Evolutionary conservation across 2,113 vertebrate species (phyloP), one percentile per base, ranked within the genome.

Genomic region (Protomyctophum bolini): DNA sequence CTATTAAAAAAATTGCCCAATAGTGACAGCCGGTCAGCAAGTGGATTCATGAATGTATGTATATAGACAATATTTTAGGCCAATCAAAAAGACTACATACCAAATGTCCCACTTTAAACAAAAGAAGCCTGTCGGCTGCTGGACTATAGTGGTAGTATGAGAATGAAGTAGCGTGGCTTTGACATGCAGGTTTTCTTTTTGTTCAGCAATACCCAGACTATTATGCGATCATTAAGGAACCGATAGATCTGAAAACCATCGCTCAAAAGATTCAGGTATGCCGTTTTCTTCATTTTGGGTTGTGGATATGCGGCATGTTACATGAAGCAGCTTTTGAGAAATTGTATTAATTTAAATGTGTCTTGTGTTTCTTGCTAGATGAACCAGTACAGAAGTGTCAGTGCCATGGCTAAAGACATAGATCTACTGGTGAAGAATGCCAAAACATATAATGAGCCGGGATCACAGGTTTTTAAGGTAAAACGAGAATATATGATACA

Each of bases 141-240:
- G n/a, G n/a, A n/a, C n/a, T n/a, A n/a, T 47, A 3, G 7, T 55
- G 10, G 11, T 8, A 6, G 1, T 73, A 0, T 57, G 50, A 50
- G 1, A 58, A 67, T 48, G 21, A 0, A 15, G 1, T 21, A 3
- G 55, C 45, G 7, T 50, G 9, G 48, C 28, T 75, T 66, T 83
- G 9, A 82, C 60, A 6, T 59, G 2, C 11, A 41, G 33, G 33
- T 5, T 76, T 56, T 83, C 1, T 58, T 51, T 46, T 91, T 81
- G 87, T 93, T 67, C 85, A 99, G 98, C 98, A 99, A 96, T 99
- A 99, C 90, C 98, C 98, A 83, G 97, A 99, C 92, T 99, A 99
- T 94, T 99, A 97, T 88, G 96, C 97, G 87, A 95, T 99, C 92
- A 99, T 99, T 87, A 99, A 99, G 88, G 97, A 99, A 66, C 98